Evolutionary conservation across 2,797 vertebrate species (phyloP), one percentile per base, ranked within the genome.

Genomic region (Micrastur ruficollis): DNA sequence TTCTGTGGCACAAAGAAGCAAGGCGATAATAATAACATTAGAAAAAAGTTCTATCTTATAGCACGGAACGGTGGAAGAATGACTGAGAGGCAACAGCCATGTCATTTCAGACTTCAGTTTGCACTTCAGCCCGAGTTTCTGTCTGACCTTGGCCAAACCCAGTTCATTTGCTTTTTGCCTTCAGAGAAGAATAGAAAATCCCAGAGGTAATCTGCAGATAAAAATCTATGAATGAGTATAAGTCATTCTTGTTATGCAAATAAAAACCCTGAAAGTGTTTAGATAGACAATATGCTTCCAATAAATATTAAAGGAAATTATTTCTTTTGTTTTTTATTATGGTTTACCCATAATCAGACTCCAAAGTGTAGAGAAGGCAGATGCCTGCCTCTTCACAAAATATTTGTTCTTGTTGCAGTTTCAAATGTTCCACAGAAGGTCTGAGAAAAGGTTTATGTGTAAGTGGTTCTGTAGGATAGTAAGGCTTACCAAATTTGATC

Each of bases 161-260:
- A 12, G 21, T 63, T 78, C 50, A 21, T 86, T 71, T 55, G 7
- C 5, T 55, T 81, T 79, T 55, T 34, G 18, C 32, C 34, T 72
- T 93, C 34, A 73, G 32, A 75, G 27, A 63, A 78, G 49, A 55
- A 40, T 21, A 74, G 29, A 36, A 83, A 71, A 44, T 86, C 68
- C 56, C 52, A 27, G 53, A 72, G 16, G n/a, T 58, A 67, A 90
- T 52, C 25, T 90, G 36, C 52, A 90, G 68, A 52, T 68, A 56
- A 93, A 93, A 90, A 78, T 78, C 29, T 86, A 6, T 79, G 93
- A 53, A 68, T 49, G 40, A 67, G 12, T 66, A 20, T 82, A 27
- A 94, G 56, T 58, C 12, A 86, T 56, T 56, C 26, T 83, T 81
- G 46, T 52, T 84, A 81, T 14, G 16, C 65, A 93, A 95, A 81